phyloP scores from a whole-genome alignment of 1,140 invertebrate species.

The Drosophila kanapiae region DNA sequence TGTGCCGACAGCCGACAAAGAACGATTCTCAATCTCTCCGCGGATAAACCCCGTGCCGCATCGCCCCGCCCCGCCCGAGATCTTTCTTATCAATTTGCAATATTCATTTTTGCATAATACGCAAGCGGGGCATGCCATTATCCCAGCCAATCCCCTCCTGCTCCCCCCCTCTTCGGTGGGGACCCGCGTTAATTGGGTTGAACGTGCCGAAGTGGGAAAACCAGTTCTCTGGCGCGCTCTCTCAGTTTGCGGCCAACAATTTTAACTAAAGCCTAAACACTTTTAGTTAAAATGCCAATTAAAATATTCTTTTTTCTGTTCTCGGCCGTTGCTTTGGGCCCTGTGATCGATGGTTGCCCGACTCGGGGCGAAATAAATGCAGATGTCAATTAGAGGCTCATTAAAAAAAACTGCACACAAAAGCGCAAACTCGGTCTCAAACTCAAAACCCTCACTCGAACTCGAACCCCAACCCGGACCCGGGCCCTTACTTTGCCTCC shows the following conservation, averaged over 20 bases:
- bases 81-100: constrained; percentile 73
- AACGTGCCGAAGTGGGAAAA: constrained; percentile 71
- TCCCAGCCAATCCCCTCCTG: constrained; percentile 8
- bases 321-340: neutral
- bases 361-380: constrained; percentile 79
- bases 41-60: constrained; percentile 1
- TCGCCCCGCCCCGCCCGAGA: neutral
- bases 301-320: constrained; percentile 78
- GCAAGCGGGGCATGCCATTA: constrained; percentile 46
- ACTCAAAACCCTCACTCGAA: constrained; percentile 31
- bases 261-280: constrained; percentile 85
- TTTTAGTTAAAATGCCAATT: constrained; percentile 85
- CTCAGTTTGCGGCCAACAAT: constrained; percentile 64
- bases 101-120: constrained; percentile 82
- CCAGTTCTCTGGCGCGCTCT: constrained; percentile 54
- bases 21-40: constrained; percentile 29
- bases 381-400: constrained; percentile 85
- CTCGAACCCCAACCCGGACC: constrained; percentile 46
- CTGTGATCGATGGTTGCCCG: constrained; percentile 73
- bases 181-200: constrained; percentile 80
- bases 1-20: constrained; percentile 70
- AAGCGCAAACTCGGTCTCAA: constrained; percentile 32
- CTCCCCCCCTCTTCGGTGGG: constrained; percentile 9
- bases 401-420: constrained; percentile 76
- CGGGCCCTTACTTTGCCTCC: constrained; percentile 3